Base-by-base conservation (phyloP, 30 jellyfish, hydroid and myxozoan genomes). In the Chrysaora quinquecirrha region DNA sequence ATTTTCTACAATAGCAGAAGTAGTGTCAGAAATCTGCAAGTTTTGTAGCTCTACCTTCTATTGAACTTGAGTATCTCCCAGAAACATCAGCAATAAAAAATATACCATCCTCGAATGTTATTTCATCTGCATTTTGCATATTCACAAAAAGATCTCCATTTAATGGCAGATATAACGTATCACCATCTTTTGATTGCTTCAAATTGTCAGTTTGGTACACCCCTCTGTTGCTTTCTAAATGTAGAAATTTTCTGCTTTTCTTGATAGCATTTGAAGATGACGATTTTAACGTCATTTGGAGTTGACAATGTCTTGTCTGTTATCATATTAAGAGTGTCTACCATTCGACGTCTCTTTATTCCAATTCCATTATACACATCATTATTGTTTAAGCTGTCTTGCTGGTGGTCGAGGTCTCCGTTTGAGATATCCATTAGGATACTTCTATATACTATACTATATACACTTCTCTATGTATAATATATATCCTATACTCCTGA, bases 101-200 rank as follows among this genome's bases (percentile, higher is more conserved):
- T 16, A 30, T 21, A 14, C 84, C 84, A 43, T 73, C 84, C 12
- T 31, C 1, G 60, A 73, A 73, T 10, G 84, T 38, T 19, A 73
- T 73, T 32, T 73, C 84, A 28, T 73, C 84, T 18, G 84, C 84
- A 11, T 62, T 61, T 1, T 73, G 35, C 47, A 73, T 22, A 27
- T 73, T 73, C 24, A 73, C 71, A 22, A 73, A 73, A 10, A 73
- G 28, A 22, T 73, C 84, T 24, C 84, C 84, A 73, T 35, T 28
- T 47, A 73, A 35, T 0, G 84, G 84, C 48, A 48, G 38, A 73
- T 38, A 73, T 7, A 73, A 22, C 29, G 84, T 73, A 21, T 47
- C 69, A 33, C 82, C 82, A 24, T 71, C 84, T 73, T 73, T 47
- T 49, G 84, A 73, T 11, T 49, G 62, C 14, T 73, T 73, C 71